Evolutionary conservation across 53 echinoderm and acorn worm species (phyloP).

Genomic region (Arbacia lixula): DNA sequence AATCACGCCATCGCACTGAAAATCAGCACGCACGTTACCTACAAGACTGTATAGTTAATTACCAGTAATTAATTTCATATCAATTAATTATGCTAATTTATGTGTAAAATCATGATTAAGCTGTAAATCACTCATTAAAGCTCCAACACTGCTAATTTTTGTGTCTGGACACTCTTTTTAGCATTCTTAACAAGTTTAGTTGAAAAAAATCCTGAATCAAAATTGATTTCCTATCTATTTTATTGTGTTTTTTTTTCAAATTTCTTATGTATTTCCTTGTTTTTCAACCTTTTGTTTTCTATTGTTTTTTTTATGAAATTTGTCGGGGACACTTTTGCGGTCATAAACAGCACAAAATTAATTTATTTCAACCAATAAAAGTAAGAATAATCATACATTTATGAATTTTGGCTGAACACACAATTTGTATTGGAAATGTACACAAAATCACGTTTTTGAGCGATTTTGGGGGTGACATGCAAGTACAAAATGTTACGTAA

Average conservation of each 20-base stretch:
- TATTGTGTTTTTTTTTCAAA: neutral
- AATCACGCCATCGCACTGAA: constrained; percentile 3
- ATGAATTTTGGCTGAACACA: constrained; percentile 30
- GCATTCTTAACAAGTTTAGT: constrained; percentile 2
- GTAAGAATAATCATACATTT: constrained; percentile 33
- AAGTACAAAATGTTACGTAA: constrained; percentile 7
- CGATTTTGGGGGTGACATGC: constrained; percentile 3
- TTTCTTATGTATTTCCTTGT: constrained; percentile 9
- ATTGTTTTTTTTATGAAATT: constrained; percentile 9
- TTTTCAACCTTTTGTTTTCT: constrained; percentile 26
- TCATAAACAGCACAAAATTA: constrained; percentile 28
- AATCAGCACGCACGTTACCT: constrained; percentile 1
- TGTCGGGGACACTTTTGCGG: constrained; percentile 26
- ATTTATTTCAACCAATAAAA: constrained; percentile 12
- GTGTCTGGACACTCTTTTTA: neutral
- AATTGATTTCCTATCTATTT: neutral
- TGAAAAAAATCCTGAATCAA: constrained; percentile 8
- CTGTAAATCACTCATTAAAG: constrained; percentile 9
- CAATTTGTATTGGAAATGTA: constrained; percentile 28
- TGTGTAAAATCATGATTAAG: neutral
- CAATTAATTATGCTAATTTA: constrained; percentile 28
- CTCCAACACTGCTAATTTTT: constrained; percentile 1
- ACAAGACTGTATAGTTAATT: constrained; percentile 25
- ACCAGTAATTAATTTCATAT: neutral
- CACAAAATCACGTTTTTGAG: constrained; percentile 30